Conservation (phyloP, 1,140 invertebrate genomes). For the Aporrectodea caliginosa region DNA sequence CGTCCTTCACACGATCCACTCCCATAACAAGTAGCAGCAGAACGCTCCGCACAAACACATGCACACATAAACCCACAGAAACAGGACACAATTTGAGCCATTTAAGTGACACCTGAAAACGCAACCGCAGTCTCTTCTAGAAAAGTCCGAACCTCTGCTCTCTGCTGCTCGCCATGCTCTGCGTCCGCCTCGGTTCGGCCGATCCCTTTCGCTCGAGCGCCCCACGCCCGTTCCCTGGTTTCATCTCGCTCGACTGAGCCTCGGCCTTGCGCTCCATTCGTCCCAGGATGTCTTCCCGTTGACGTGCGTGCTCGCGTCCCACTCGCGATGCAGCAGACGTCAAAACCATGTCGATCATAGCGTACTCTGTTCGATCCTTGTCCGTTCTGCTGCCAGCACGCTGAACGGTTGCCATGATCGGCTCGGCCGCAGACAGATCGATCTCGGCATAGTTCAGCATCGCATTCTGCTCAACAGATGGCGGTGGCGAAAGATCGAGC, state of each 20-base stretch:
- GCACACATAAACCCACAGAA: too few species aligned
- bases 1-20: too few species aligned
- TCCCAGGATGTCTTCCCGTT: conserved; percentile 40
- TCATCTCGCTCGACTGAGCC: neutral
- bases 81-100: too few species aligned
- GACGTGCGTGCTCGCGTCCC: conserved; percentile 46
- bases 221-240: neutral
- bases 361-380: conserved; percentile 41
- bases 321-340: conserved; percentile 44
- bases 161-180: neutral
- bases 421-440: conserved; percentile 35
- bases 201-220: neutral
- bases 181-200: neutral
- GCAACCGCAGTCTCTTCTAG: too few species aligned
- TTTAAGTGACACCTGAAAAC: too few species aligned
- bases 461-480: conserved; percentile 35
- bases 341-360: conserved; percentile 49
- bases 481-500: conserved; percentile 39
- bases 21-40: too few species aligned
- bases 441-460: conserved; percentile 51
- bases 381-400: neutral
- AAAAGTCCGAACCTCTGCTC: neutral
- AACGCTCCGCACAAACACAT: too few species aligned
- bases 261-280: conserved; percentile 7
- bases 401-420: neutral